phyloP scores from a whole-genome alignment of 1,140 invertebrate species.

The Chrysomallon squamiferum region DNA sequence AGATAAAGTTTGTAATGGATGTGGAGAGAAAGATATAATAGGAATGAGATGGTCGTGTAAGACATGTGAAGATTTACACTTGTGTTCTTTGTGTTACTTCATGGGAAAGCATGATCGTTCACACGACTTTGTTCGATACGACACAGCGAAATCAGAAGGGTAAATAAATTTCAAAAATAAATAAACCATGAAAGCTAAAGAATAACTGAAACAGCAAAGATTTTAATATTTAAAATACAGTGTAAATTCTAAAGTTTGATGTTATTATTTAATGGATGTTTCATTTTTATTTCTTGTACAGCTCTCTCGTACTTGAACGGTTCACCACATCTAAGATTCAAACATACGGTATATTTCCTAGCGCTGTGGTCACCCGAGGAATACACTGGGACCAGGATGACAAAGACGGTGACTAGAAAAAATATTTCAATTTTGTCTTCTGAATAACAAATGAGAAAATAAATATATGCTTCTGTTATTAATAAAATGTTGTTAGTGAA shows the following conservation, averaged over 20 bases:
- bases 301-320: conserved; percentile 6
- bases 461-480: no score
- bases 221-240: no score
- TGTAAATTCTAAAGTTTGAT: no score
- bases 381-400: conserved; percentile 55
- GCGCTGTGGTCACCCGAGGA: conserved; percentile 74
- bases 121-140: conserved; percentile 37
- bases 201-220: no score
- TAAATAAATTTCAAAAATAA: no score
- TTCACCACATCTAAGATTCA: conserved; percentile 20
- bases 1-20: conserved; percentile 27
- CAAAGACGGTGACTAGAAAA: no score
- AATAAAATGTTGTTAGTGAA: no score
- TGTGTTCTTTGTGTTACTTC: conserved; percentile 42
- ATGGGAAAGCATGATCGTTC: conserved; percentile 34
- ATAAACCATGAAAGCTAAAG: no score
- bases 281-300: no score
- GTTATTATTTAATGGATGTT: no score
- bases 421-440: no score
- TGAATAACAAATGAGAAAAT: no score
- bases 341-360: conserved; percentile 82
- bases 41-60: conserved; percentile 44
- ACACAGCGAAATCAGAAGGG: conserved; percentile 13
- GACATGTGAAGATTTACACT: conserved; percentile 25
- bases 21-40: conserved; percentile 21